phyloP scores from a whole-genome alignment of 2,113 vertebrate species.

The Sphyrna mokarran region DNA sequence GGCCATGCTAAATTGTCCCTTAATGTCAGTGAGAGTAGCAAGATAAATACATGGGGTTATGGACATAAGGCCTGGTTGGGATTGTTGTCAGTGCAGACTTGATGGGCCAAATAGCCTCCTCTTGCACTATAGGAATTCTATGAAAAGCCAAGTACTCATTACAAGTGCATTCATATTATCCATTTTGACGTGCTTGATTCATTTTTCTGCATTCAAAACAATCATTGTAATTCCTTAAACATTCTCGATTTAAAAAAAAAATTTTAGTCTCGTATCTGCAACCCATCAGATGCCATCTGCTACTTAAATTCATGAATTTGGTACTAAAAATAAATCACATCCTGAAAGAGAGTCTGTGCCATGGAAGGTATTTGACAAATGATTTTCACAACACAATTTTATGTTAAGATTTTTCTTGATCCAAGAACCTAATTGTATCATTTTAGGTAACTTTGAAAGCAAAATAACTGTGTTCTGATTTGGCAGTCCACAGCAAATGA shows the following conservation, averaged over 20 bases:
- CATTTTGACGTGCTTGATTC: neutral
- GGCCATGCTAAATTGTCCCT: no score
- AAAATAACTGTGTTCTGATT: neutral
- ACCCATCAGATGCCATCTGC: neutral
- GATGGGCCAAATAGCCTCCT: no score
- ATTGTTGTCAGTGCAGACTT: no score
- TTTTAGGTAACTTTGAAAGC: neutral
- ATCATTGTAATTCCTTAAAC: neutral
- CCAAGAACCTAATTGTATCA: neutral
- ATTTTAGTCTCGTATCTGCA: neutral
- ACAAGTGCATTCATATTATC: neutral
- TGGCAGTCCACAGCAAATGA: neutral
- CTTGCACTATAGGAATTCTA: no score
- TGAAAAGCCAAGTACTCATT: neutral
- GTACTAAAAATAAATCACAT: neutral
- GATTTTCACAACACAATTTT: neutral
- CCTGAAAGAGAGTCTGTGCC: neutral
- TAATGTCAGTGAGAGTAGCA: no score
- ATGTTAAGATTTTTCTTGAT: neutral
- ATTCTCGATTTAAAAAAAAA: neutral
- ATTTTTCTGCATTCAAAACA: neutral
- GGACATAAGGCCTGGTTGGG: no score
- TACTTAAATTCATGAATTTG: neutral
- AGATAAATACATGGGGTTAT: no score
- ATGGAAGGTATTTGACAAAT: neutral